phyloP scores from a whole-genome alignment of 2,797 vertebrate genomes.

The Galaxias olidus region DNA sequence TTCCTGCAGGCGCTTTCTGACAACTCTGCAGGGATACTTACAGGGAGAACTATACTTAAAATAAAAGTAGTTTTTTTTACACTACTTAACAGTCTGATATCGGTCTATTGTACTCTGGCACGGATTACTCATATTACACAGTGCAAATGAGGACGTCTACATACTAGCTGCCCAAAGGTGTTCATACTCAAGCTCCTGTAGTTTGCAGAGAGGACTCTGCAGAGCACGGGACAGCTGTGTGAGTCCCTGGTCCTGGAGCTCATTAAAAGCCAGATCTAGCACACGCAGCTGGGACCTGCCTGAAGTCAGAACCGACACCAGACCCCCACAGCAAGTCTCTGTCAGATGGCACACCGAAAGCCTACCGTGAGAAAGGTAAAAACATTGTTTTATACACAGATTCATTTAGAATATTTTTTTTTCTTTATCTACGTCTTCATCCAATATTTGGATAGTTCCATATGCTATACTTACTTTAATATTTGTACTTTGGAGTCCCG shows the following conservation, averaged over 20 bases:
- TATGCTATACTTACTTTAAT: conserved; percentile 52
- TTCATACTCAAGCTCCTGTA: conserved; percentile 79
- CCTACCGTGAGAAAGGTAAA: conserved; percentile 48
- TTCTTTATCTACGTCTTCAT: neutral
- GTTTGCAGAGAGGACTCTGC: conserved; percentile 63
- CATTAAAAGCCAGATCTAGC: conserved; percentile 73
- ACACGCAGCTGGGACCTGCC: conserved; percentile 65
- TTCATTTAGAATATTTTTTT: neutral
- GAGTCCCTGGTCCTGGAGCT: conserved; percentile 75
- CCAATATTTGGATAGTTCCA: too few relatives aligned
- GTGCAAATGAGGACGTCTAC: too few relatives aligned
- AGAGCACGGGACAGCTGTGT: conserved; percentile 72
- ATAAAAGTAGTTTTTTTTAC: too few relatives aligned
- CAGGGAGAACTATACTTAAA: neutral
- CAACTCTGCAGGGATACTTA: too few relatives aligned
- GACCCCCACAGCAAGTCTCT: conserved; percentile 65
- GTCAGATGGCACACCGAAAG: conserved; percentile 72
- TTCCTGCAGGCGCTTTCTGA: too few relatives aligned
- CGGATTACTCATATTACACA: too few relatives aligned
- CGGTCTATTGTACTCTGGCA: too few relatives aligned
- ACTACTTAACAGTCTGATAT: too few relatives aligned
- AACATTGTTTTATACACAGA: too few relatives aligned
- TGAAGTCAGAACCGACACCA: conserved; percentile 66
- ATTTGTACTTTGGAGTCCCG: conserved; percentile 47
- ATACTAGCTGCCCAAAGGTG: neutral